Evolutionary conservation across 2,888 invertebrate species (phyloP), one percentile per base, ranked within the genome.

Genomic region (Abscondita cerata): DNA sequence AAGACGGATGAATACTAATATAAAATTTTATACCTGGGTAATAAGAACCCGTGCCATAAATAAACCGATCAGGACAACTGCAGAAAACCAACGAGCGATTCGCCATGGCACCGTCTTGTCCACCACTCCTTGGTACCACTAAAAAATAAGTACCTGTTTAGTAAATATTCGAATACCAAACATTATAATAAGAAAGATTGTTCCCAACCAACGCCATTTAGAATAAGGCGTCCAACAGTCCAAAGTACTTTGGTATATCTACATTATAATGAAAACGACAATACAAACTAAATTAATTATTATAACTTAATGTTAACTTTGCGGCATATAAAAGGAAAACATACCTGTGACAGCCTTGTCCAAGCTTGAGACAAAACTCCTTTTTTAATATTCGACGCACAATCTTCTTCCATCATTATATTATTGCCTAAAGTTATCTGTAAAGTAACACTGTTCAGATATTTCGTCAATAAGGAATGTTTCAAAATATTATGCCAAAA

Each of bases 221-320:
- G 87, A 83, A 78, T 93, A 90, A 61, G 95, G 95, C 71, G 95
- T 95, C 87, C 92, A 93, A 78, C 87, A 86, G 82, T 95, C 95
- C 82, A 95, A 83, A 71, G 89, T 86, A 76, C 90, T 89, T 85
- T 95, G 94, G 81, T 93, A 93, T 76, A 89, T 83, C 90, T 91
- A 80, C 34, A 51, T 16, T 34, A 62, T 2, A n/a, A 15, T 25
- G n/a, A 50, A 19, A 34, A 54, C 18, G 41, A 41, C 52, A 48
- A 41, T 4, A n/a, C 4, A 38, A 6, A 4, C 6, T 38, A 38
- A 38, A 38, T 38, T 4, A 38, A n/a, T 38, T 8, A 31, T 9
- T 31, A 31, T 31, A 9, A 13, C 9, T 4, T 4, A 38, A 38
- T 12, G 13, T 3, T 12, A n/a, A 38, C n/a, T 3, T 4, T 13